A percentile compares a stretch with the other conserved stretches of the same genome.
Conservation (phyloP, 2,797 vertebrate species). For the Menidia menidia region DNA sequence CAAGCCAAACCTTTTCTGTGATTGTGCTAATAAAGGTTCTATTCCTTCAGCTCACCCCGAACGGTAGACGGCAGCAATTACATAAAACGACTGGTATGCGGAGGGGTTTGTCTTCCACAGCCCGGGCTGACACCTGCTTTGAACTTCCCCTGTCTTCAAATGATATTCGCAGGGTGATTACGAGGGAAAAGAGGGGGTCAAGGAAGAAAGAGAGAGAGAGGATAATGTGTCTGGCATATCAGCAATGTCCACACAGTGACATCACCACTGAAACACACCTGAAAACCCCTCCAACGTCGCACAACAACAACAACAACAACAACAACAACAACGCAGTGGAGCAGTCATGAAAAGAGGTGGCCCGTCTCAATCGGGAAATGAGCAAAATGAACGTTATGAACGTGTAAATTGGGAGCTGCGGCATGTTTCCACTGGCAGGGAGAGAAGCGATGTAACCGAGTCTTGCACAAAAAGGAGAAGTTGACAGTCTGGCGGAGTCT, state of each 20-base stretch:
- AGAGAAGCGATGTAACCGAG: conserved; percentile 41
- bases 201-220: conserved; percentile 22
- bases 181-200: conserved; percentile 76
- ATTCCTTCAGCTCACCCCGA: conserved; percentile 87
- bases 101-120: conserved; percentile 78
- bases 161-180: conserved; percentile 84
- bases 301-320: conserved; percentile 7
- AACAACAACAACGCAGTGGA: conserved; percentile 7
- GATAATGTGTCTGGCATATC: conserved; percentile 81
- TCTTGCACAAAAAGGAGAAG: conserved; percentile 52
- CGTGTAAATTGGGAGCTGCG: conserved; percentile 37
- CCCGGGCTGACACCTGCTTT: conserved; percentile 78
- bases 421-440: conserved; percentile 28
- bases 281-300: conserved; percentile 16
- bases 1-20: conserved; percentile 87
- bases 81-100: conserved; percentile 86
- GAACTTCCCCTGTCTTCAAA: conserved; percentile 87
- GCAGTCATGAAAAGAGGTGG: conserved; percentile 23
- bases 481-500: conserved; percentile 49
- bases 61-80: conserved; percentile 92
- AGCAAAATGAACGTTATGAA: conserved; percentile 38
- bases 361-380: background rate
- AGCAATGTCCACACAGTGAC: conserved; percentile 81
- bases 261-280: conserved; percentile 62
- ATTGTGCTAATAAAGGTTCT: conserved; percentile 89